Percentiles rank a stretch among this genome's conserved stretches.
These are phyloP conservation scores for Galerucella pusilla DNA, from an alignment of 2,888 invertebrate species.

Conservation along the genomic window DNA sequence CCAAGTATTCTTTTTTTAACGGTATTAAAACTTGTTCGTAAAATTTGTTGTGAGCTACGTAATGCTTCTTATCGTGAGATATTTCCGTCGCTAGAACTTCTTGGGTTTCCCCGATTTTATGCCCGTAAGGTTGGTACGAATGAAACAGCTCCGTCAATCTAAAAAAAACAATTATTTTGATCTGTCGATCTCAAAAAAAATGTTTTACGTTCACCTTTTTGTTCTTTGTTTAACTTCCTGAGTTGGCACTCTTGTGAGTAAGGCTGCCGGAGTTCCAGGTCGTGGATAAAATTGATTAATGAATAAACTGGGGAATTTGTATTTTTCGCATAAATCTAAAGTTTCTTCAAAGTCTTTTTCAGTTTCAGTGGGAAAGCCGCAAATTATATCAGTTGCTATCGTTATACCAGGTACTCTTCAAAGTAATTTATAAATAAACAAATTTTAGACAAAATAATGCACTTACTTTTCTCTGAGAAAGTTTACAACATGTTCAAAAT, in stretches of 20 bases:
- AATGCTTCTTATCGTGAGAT: constrained; percentile 90
- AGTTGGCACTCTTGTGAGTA: constrained; percentile 84
- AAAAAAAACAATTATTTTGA: background rate
- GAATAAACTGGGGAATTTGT: constrained; percentile 93
- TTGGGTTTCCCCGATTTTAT: constrained; percentile 75
- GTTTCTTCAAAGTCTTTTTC: constrained; percentile 90
- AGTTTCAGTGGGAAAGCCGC: constrained; percentile 98
- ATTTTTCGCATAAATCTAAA: constrained; percentile 81
- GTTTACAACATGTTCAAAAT: constrained; percentile 91
- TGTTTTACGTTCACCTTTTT: constrained; percentile 66
- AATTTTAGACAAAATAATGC: background rate
- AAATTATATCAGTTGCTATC: constrained; percentile 97
- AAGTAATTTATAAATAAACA: constrained; percentile 27
- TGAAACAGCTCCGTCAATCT: constrained; percentile 86
- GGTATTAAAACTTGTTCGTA: constrained; percentile 95
- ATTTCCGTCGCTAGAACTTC: constrained; percentile 92
- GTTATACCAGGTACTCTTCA: constrained; percentile 87
- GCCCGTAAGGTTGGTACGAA: constrained; percentile 86
- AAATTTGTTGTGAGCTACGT: constrained; percentile 93
- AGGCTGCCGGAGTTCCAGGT: constrained; percentile 96
- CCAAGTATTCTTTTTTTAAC: constrained; percentile 80
- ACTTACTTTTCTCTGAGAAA: constrained; percentile 77
- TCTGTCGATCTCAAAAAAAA: no score
- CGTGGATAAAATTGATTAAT: constrained; percentile 98
- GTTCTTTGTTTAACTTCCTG: constrained; percentile 92